Conservation (phyloP, 2,113 vertebrate species). For the Ivindomyrus marchei region DNA sequence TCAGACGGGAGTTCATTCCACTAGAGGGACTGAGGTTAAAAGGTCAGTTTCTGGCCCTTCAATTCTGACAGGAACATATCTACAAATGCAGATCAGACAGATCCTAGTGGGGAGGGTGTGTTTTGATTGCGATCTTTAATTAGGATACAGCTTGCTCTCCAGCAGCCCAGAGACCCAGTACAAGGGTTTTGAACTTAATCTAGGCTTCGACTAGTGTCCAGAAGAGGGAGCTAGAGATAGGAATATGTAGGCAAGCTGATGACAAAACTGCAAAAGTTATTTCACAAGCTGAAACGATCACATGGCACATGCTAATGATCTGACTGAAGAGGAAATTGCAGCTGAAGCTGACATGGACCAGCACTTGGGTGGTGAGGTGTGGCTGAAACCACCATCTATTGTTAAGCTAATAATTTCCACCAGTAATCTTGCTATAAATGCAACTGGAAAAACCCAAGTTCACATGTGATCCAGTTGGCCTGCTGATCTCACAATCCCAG, state of each 20-base stretch:
- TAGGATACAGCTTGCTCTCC: no score
- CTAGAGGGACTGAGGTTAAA: no score
- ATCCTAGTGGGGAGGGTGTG: no score
- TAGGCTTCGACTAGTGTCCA: neutral
- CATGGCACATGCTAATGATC: neutral
- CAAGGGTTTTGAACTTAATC: neutral
- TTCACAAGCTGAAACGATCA: neutral
- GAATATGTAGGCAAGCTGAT: neutral
- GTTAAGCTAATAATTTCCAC: neutral
- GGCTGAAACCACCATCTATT: neutral
- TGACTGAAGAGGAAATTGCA: neutral
- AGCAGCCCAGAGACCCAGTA: no score
- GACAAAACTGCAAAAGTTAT: neutral
- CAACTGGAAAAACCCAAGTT: neutral
- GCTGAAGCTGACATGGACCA: neutral
- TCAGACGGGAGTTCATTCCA: no score
- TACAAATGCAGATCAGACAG: no score
- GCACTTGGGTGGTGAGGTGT: neutral
- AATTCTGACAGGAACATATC: no score
- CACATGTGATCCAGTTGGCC: neutral
- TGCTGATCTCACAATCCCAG: neutral
- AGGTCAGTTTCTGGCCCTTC: no score
- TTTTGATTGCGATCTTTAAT: no score
- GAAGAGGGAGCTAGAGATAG: neutral
- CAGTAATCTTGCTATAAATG: neutral